Base-by-base conservation (phyloP, 2,797 vertebrate genomes). In the Chromobotia macracanthus region DNA sequence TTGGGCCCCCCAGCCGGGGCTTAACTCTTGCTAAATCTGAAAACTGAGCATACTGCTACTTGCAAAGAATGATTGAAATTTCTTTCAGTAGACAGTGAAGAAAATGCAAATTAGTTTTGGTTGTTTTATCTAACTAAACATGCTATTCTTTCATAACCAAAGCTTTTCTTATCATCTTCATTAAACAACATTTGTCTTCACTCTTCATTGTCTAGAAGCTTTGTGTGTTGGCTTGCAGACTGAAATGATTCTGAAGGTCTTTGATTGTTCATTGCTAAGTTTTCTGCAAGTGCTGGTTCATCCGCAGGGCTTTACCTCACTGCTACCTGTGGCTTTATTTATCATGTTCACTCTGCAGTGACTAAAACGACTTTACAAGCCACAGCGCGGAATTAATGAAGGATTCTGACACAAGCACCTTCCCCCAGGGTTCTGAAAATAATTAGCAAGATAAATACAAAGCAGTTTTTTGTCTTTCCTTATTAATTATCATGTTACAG, bases 361-460 rank as follows among this genome's bases (percentile, higher is more conserved):
- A 77, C 68, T 82, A 71, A 64, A 60, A 64, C 75, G 72, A 66
- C 61, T 80, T 80, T 79, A 79, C 77, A 79, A 79, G 77, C 68
- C 75, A 77, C 68, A 67, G 63, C 16, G 23, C 60, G 9, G 75
- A 65, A 68, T 80, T 77, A 80, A 83, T 80, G 78, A 83, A 67
- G 55, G 68, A 80, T 82, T 69, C 63, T 80, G 82, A 87, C 77
- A 84, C 67, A 66, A 75, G 78, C 75, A 83, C 80, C 79, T 79
- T 84, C 77, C 84, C 85, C 71, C 68, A 70, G 82, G 81, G 73
- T 74, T 72, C 68, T 69, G 72, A 79, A 85, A 84, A 84, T 85
- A 76, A 86, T 83, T 84, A 86, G 35, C 72, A 61, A 63, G 77
- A 83, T 84, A 82, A 81, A 79, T 67, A 75, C 75, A 67, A 73